Evolutionary conservation across 1,140 invertebrate genomes (phyloP).

Genomic region (Trigoniulus corallinus): DNA sequence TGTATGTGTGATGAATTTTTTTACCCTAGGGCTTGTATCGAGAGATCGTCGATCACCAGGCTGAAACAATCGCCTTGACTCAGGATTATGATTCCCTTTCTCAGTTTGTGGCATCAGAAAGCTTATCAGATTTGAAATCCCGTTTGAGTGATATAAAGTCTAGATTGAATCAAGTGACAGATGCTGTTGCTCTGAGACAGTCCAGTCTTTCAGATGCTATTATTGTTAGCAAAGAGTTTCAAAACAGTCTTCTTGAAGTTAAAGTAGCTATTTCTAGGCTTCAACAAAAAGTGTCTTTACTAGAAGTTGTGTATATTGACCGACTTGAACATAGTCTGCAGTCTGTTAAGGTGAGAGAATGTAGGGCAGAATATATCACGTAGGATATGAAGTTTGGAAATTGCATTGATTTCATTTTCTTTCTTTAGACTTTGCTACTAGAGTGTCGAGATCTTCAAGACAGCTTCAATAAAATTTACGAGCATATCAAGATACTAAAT

Average conservation of each 20-base stretch:
- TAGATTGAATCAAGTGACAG: conserved; percentile 47
- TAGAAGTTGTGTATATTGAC: conserved; percentile 60
- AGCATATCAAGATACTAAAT: conserved; percentile 4
- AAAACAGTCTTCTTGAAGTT: conserved; percentile 59
- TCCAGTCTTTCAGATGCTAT: conserved; percentile 63
- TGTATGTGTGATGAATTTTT: conserved; percentile 36
- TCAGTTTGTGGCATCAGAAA: conserved; percentile 55
- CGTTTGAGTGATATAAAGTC: conserved; percentile 52
- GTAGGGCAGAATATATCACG: no score
- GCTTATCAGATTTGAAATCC: conserved; percentile 46
- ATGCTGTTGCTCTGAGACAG: conserved; percentile 49
- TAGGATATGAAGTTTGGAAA: conserved; percentile 16
- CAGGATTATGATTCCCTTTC: conserved; percentile 60
- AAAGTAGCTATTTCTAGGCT: conserved; percentile 67
- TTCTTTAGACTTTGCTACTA: conserved; percentile 18
- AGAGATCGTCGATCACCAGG: conserved; percentile 61
- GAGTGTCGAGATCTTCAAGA: conserved; percentile 21
- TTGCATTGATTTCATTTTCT: conserved; percentile 1
- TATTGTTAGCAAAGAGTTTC: conserved; percentile 60
- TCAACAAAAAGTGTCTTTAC: conserved; percentile 49
- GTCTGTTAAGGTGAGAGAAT: conserved; percentile 44
- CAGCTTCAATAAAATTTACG: conserved; percentile 18
- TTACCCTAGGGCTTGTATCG: conserved; percentile 30
- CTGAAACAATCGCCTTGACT: conserved; percentile 55
- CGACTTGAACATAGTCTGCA: conserved; percentile 60